Evolutionary conservation across 2,797 vertebrate species (phyloP), one percentile per base, ranked within the genome.

Genomic region (Luscinia megarhynchos): DNA sequence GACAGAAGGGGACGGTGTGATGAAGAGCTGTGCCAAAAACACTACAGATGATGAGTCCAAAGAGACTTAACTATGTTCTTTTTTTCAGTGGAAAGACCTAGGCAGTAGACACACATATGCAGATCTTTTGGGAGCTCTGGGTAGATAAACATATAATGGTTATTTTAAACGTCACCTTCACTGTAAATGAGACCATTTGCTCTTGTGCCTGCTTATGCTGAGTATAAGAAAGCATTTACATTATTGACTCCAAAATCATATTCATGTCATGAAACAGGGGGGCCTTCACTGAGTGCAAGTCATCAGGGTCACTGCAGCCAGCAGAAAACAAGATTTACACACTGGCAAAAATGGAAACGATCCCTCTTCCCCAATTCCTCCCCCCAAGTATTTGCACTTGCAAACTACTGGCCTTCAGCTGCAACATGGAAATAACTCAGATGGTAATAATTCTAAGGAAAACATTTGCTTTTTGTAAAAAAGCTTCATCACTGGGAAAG

Each of bases 401-500:
- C 73, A 95, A 93, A 94, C 91, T 95, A 87, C 91, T 84, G 80
- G 74, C 83, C 93, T 94, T 95, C 89, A 95, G 77, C 85, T 94
- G 91, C 74, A 88, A 80, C 48, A 55, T 72, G 50, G 61, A 96
- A 94, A 91, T 94, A 94, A 77, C 86, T 96, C 89, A 91, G 85
- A 95, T 89, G 87, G 91, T 93, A 95, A 82, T 94, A 94, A 95
- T 94, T 95, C 90, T 88, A 95, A 94, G 29, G 59, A 94, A 94
- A 94, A 94, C 74, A 90, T 94, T 95, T 95, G 87, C 67, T 94
- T 94, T 95, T 77, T 74, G 85, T 91, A 64, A 93, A 88, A 94
- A 64, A 43, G 2, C 55, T 90, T 93, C 43, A 59, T 88, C 85
- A 51, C 55, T 70, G 79, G 53, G 61, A 93, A 90, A 94, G 30